Evolutionary conservation across 1,140 invertebrate genomes (phyloP).

Genomic region (Neodiprion pinetum): DNA sequence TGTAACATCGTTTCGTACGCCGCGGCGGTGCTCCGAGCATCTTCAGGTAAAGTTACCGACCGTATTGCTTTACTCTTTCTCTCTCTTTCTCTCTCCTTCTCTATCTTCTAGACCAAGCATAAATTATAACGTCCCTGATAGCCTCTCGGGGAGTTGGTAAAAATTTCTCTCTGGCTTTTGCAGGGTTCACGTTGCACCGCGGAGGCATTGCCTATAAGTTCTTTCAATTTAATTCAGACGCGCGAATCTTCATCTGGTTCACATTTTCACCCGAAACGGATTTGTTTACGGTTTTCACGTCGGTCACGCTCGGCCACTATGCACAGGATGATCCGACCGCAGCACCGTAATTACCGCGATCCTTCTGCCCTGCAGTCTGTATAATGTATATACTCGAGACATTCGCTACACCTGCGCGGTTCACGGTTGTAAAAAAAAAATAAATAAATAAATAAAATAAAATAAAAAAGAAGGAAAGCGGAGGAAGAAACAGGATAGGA

Average conservation of each 20-base stretch:
- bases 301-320: neutral
- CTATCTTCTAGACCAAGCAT: neutral
- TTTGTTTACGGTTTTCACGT: neutral
- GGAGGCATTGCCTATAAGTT: no score
- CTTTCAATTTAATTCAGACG: no score
- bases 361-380: neutral
- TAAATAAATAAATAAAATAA: no score
- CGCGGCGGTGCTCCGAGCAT: no score
- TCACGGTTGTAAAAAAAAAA: no score
- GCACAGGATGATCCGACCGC: neutral
- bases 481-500: no score
- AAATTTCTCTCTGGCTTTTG: neutral
- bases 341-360: neutral
- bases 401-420: neutral
- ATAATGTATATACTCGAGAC: neutral
- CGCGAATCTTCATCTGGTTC: no score
- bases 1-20: neutral
- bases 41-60: neutral
- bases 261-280: no score
- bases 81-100: no score
- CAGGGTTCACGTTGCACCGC: no score
- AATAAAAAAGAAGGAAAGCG: no score
- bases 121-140: neutral
- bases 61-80: neutral
- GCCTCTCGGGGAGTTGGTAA: neutral